A percentile compares a stretch with the other conserved stretches of the same genome.
Conservation (phyloP, 1,140 invertebrate genomes). For the Apis florea region DNA sequence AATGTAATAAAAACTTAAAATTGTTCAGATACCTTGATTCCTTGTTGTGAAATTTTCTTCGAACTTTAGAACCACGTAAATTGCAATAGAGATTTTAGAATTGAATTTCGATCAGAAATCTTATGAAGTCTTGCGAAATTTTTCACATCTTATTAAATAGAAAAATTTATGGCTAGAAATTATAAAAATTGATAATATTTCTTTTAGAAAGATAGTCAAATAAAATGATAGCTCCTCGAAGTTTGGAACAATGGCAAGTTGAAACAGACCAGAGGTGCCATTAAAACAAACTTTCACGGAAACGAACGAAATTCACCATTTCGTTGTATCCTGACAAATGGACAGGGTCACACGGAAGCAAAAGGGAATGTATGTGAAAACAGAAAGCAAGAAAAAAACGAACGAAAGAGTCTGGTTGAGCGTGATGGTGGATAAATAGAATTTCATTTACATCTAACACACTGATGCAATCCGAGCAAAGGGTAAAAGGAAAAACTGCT, state of each 20-base stretch:
- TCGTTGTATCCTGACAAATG: neutral
- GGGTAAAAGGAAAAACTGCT: neutral
- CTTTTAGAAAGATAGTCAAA: neutral
- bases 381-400: neutral
- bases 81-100: neutral
- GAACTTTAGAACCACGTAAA: too few relatives aligned
- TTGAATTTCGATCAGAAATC: neutral
- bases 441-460: conserved; percentile 44
- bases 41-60: too few relatives aligned
- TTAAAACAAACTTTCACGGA: conserved; percentile 21
- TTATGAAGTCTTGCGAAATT: too few relatives aligned
- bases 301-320: neutral
- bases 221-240: neutral
- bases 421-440: conserved; percentile 37
- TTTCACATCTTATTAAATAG: neutral
- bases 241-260: neutral
- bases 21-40: too few relatives aligned
- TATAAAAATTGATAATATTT: neutral
- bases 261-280: neutral
- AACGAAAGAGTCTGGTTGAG: neutral
- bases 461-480: neutral
- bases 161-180: neutral
- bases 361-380: conserved; percentile 5
- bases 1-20: too few relatives aligned
- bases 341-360: neutral